Conservation (phyloP, 2,113 vertebrate genomes). For the Miniopterus natalensis region DNA sequence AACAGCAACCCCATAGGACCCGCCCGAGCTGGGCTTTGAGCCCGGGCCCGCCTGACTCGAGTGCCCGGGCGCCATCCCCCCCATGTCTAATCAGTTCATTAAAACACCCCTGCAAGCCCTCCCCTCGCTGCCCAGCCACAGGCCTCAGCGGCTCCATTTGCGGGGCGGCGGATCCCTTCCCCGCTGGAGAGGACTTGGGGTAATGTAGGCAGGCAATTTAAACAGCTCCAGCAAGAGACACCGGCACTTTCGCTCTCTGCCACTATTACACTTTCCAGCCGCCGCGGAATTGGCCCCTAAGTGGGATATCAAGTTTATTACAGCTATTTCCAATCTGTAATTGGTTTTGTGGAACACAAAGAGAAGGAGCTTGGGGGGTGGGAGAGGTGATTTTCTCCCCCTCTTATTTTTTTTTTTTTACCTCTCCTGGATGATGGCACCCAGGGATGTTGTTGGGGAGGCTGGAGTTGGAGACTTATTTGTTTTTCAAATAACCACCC, state of each 20-base stretch:
- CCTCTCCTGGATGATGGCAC: neutral
- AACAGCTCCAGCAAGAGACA: slow-evolving; percentile 72
- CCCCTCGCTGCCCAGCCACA: neutral
- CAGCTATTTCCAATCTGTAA: slow-evolving; percentile 86
- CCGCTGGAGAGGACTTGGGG: slow-evolving; percentile 55
- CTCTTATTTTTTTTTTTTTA: neutral
- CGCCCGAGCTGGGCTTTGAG: neutral
- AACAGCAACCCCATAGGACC: fast-evolving
- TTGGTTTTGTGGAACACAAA: slow-evolving; percentile 84
- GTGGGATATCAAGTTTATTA: slow-evolving; percentile 87
- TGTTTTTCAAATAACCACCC: slow-evolving; percentile 70
- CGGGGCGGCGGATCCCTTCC: slow-evolving; percentile 62
- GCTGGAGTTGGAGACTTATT: slow-evolving; percentile 55
- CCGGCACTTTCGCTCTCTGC: slow-evolving; percentile 64
- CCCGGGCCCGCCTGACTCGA: neutral
- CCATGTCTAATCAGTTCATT: slow-evolving; percentile 57
- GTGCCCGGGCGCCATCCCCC: neutral
- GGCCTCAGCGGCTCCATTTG: slow-evolving; percentile 75
- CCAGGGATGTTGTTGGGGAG: neutral
- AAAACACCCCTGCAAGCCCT: slow-evolving; percentile 40
- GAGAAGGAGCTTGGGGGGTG: slow-evolving; percentile 62
- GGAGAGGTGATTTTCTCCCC: neutral
- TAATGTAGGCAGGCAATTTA: slow-evolving; percentile 81
- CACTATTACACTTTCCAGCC: slow-evolving; percentile 74
- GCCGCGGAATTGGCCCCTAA: slow-evolving; percentile 79